Evolutionary conservation across 2,113 vertebrate species (phyloP).

Genomic region (Cyrtonyx montezumae): DNA sequence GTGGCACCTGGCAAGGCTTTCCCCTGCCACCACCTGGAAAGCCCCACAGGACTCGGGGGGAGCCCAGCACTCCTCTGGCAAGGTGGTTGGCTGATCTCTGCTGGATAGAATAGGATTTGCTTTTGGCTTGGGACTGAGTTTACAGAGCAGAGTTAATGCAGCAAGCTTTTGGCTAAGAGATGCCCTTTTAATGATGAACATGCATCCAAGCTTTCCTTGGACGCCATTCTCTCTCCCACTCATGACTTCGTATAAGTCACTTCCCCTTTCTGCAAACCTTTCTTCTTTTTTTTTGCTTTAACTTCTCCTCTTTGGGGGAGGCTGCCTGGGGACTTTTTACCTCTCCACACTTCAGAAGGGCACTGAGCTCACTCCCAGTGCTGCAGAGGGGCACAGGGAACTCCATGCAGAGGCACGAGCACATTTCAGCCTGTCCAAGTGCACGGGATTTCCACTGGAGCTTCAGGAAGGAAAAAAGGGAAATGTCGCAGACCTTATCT

Average conservation of each 20-base stretch:
- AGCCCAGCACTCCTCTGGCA: background rate
- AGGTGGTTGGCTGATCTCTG: background rate
- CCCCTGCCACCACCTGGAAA: fast-evolving
- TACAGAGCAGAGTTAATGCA: background rate
- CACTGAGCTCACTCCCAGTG: background rate
- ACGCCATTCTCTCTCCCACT: background rate
- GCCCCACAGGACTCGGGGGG: fast-evolving
- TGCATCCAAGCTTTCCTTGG: background rate
- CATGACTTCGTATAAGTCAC: background rate
- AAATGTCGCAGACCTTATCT: background rate
- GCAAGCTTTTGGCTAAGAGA: background rate
- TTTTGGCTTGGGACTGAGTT: background rate
- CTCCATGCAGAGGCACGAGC: background rate
- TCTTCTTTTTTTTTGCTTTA: background rate
- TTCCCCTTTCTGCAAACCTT: background rate
- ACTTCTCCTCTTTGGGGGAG: background rate
- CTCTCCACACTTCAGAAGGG: background rate
- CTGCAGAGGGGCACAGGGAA: background rate
- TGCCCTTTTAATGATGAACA: background rate
- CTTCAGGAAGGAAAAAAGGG: background rate
- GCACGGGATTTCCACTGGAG: background rate
- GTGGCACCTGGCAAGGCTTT: background rate
- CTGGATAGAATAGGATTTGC: background rate
- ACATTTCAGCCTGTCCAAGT: background rate
- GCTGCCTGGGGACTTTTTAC: background rate